phyloP scores from a whole-genome alignment of 2,888 invertebrate species.

The Torymus auratus region DNA sequence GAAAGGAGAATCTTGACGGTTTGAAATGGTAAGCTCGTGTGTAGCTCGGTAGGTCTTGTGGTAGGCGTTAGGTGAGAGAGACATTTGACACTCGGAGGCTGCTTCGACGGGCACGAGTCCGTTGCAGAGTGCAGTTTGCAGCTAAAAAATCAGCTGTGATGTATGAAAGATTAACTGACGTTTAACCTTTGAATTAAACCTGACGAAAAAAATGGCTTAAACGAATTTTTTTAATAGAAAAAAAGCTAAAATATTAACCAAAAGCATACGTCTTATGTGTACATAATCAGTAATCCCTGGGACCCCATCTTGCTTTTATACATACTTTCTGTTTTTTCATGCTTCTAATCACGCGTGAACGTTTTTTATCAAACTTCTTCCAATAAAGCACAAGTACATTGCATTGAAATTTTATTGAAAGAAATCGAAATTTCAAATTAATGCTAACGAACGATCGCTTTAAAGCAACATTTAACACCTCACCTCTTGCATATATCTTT shows the following conservation, averaged over 20 bases:
- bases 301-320: constrained; percentile 52
- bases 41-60: constrained; percentile 76
- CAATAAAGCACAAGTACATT: constrained; percentile 46
- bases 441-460: constrained; percentile 65
- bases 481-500: constrained; percentile 39
- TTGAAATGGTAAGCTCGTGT: constrained; percentile 77
- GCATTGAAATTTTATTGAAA: constrained; percentile 34
- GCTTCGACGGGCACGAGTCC: constrained; percentile 67
- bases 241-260: constrained; percentile 57
- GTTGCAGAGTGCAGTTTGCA: constrained; percentile 74
- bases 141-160: constrained; percentile 70
- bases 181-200: constrained; percentile 51
- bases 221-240: constrained; percentile 49
- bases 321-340: constrained; percentile 58
- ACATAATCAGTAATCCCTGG: constrained; percentile 58
- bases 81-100: constrained; percentile 76
- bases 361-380: constrained; percentile 54
- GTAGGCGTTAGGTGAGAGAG: constrained; percentile 75
- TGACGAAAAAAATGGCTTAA: constrained; percentile 47
- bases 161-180: constrained; percentile 68
- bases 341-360: constrained; percentile 57
- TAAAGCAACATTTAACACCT: constrained; percentile 53
- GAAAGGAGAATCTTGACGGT: constrained; percentile 73
- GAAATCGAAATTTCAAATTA: constrained; percentile 37
- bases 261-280: constrained; percentile 58